Conservation (phyloP, 2,888 invertebrate genomes). For the Ochropleura plecta region DNA sequence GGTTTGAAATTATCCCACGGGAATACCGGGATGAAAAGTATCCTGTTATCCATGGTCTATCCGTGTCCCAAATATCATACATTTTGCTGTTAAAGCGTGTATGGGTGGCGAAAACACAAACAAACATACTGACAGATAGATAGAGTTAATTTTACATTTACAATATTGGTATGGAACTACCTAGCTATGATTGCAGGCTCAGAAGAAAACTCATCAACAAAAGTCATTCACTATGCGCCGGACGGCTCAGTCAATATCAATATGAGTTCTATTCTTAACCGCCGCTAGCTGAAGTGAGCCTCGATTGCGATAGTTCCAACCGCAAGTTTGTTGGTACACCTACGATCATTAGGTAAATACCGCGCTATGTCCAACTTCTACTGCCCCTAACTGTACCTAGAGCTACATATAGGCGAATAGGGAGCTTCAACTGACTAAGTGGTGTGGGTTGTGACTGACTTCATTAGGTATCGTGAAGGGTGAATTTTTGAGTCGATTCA, state of each 20-base stretch:
- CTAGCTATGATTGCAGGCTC: background rate
- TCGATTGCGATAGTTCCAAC: conserved; percentile 50
- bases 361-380: background rate
- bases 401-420: background rate
- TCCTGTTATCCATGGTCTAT: background rate
- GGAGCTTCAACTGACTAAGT: background rate
- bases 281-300: background rate
- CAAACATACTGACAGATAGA: too few species aligned
- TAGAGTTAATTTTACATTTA: background rate
- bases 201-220: conserved; percentile 17
- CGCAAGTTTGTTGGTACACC: conserved; percentile 19
- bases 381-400: background rate
- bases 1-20: background rate
- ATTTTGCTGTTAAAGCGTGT: too few species aligned
- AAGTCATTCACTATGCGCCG: conserved; percentile 31
- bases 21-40: background rate
- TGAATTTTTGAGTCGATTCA: background rate
- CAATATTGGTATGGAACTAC: background rate
- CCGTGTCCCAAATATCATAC: too few species aligned
- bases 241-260: conserved; percentile 28
- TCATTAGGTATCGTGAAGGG: background rate
- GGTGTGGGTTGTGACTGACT: background rate
- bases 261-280: conserved; percentile 19
- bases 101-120: too few species aligned
- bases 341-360: conserved; percentile 30